Conservation (phyloP, 1,140 invertebrate genomes). For the Drosophila equinoxialis region DNA sequence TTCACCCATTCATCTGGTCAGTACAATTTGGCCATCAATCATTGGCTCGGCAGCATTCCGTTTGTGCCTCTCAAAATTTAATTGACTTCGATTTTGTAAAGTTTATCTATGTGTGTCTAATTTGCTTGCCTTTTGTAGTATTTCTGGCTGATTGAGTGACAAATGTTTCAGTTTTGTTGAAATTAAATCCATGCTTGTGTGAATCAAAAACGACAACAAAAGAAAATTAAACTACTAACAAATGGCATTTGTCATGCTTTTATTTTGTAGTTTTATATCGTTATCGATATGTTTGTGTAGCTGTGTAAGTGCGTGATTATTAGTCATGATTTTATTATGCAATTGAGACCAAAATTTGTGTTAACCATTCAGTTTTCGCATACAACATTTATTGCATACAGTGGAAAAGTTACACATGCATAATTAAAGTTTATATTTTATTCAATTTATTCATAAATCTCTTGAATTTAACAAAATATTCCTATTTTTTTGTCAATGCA, state of each 20-base stretch:
- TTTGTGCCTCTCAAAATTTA: constrained; percentile 68
- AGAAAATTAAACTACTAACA: constrained; percentile 8
- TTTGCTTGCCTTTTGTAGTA: constrained; percentile 43
- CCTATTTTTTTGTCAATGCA: no score
- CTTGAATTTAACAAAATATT: background rate
- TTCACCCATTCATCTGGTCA: constrained; percentile 36
- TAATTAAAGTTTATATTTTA: background rate
- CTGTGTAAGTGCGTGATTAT: background rate
- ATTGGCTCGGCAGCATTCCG: constrained; percentile 27
- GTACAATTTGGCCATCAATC: constrained; percentile 70
- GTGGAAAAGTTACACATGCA: background rate
- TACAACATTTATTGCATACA: background rate
- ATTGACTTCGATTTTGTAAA: constrained; percentile 71
- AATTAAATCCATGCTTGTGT: constrained; percentile 26
- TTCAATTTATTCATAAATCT: background rate
- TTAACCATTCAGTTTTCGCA: no score
- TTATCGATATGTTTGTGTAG: background rate
- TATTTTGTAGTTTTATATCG: background rate
- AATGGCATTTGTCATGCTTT: constrained; percentile 23
- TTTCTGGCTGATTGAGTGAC: constrained; percentile 55
- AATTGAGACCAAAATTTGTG: background rate
- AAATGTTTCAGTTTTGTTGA: constrained; percentile 52
- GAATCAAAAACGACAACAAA: no score
- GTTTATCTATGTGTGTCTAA: constrained; percentile 47
- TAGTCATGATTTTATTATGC: constrained; percentile 13